Percentiles rank a stretch among this genome's conserved stretches.
phyloP scores from a whole-genome alignment of 2,888 invertebrate genomes.

The Gerris lacustris region DNA sequence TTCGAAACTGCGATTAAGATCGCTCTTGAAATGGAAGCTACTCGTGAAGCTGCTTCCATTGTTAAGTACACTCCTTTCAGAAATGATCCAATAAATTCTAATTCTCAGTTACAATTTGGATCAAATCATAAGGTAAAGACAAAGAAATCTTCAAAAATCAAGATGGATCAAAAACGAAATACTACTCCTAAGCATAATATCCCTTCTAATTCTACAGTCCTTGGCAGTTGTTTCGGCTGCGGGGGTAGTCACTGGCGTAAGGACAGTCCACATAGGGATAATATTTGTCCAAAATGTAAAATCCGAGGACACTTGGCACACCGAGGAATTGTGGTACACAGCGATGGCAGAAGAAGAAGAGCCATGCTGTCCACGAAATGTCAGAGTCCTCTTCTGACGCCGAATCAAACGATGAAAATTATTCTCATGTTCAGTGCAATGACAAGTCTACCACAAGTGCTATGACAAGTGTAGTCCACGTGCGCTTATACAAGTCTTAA shows the following conservation, averaged over 20 bases:
- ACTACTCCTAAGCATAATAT: no score
- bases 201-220: background rate
- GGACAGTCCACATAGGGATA: slow-evolving; percentile 5
- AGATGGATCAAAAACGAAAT: no score
- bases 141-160: no score
- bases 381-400: background rate
- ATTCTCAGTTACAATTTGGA: background rate
- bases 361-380: slow-evolving; percentile 1
- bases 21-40: slow-evolving; percentile 11
- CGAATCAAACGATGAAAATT: background rate
- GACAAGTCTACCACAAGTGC: slow-evolving; percentile 6
- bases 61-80: slow-evolving; percentile 2
- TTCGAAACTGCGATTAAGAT: slow-evolving; percentile 1
- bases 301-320: no score
- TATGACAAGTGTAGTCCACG: background rate
- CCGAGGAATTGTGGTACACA: no score
- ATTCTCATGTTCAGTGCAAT: slow-evolving; percentile 1
- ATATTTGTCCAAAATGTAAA: background rate
- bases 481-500: no score
- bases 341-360: background rate
- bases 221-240: background rate
- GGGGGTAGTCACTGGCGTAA: slow-evolving; percentile 12
- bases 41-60: slow-evolving; percentile 2
- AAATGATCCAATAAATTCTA: background rate
- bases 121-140: background rate